Base-by-base conservation (phyloP, 2,888 invertebrate species). In the Drosophila colorata region DNA sequence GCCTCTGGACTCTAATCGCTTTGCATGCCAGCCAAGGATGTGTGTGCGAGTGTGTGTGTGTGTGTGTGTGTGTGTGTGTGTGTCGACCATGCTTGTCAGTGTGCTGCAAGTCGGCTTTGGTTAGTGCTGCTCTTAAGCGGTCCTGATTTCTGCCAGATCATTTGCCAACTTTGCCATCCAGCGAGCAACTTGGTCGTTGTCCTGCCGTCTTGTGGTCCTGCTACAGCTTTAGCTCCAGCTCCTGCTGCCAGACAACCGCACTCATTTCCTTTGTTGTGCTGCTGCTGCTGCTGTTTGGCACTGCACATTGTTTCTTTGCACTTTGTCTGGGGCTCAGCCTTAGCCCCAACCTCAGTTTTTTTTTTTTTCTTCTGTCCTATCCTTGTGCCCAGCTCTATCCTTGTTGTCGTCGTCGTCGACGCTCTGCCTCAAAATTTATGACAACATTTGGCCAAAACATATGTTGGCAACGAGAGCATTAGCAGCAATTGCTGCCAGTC, bases 381-480 rank as follows among this genome's bases (percentile, higher is more conserved):
- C 20, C 55, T 14, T 47, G 63, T 70, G 43, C 35, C 48, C 41
- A 40, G 53, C 43, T 63, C 46, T 11, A 33, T 70, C 41, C 65
- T 73, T 79, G 86, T 82, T 80, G 72, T 69, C 72, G 84, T 68
- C 52, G 61, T n/a, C n/a, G n/a, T n/a, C n/a, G n/a, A n/a, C n/a
- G 68, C 64, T 67, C 63, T 67, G 69, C 51, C 61, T 77, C 71
- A 69, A 72, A 88, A 89, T 89, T 90, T 89, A 89, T 90, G 89
- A 89, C 81, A 89, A 83, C 82, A 78, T 85, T 83, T 87, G 81
- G 87, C 80, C 75, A 79, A 83, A 90, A 85, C 89, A 90, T 88
- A 89, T 81, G 87, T 86, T 83, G 88, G 86, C 88, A 80, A 74
- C 68, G 57, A 60, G 70, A 75, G 69, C 83, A 85, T 88, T 82